A percentile compares a stretch with the other conserved stretches of the same genome.
Conservation (phyloP, 2,797 vertebrate species). For the Ptychadena robeensis region DNA sequence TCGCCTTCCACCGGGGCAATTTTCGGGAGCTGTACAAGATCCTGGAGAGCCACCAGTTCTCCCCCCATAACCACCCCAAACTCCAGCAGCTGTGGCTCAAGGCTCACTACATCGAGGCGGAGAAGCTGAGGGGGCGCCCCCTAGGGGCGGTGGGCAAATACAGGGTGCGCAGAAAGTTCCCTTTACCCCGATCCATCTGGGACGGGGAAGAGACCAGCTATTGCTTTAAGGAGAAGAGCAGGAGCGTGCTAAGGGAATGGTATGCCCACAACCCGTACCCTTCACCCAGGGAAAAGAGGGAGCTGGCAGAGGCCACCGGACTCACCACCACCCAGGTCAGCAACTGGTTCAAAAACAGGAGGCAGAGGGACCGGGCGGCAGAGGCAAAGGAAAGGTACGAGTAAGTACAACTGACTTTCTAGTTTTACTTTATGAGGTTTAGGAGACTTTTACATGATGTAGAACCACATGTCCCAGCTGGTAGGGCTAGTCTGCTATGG, state of each 20-base stretch:
- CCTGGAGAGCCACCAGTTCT: slow-evolving; percentile 93
- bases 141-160: slow-evolving; percentile 94
- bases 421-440: too few species aligned
- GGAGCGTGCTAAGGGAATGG: slow-evolving; percentile 92
- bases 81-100: slow-evolving; percentile 95
- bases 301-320: slow-evolving; percentile 82
- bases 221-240: slow-evolving; percentile 96
- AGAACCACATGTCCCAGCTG: not conserved
- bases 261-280: slow-evolving; percentile 90
- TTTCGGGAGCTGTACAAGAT: slow-evolving; percentile 95
- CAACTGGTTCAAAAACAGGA: slow-evolving; percentile 96
- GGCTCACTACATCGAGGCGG: slow-evolving; percentile 93
- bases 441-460: too few species aligned
- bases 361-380: slow-evolving; percentile 90
- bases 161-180: slow-evolving; percentile 93
- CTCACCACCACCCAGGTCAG: slow-evolving; percentile 89
- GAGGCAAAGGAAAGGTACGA: slow-evolving; percentile 87
- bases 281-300: slow-evolving; percentile 88
- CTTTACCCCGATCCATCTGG: slow-evolving; percentile 92
- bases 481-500: too few species aligned
- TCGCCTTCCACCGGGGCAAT: slow-evolving; percentile 92
- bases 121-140: slow-evolving; percentile 90
- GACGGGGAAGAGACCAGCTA: slow-evolving; percentile 96
- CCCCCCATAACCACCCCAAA: slow-evolving; percentile 92
- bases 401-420: slow-evolving; percentile 64